Evolutionary conservation across 1,140 invertebrate genomes (phyloP), one percentile per base, ranked within the genome.

Genomic region (Argopecten irradians): DNA sequence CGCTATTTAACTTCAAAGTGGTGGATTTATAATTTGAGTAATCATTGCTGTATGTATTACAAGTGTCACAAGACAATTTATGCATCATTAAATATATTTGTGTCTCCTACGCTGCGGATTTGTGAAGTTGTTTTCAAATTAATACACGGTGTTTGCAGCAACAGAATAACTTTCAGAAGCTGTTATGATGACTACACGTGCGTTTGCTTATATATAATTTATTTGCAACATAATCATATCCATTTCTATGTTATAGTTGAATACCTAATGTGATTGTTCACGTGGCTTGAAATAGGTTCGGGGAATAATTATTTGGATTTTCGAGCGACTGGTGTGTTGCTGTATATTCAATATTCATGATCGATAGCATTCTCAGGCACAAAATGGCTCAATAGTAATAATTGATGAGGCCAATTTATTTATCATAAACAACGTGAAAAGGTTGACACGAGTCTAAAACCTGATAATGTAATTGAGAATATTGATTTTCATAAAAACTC

Each of bases 271-370:
- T 28, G 16, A 28, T 71, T 71, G 55, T 71, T 22, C 55, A 71
- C 55, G 55, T 71, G 55, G 55, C 55, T 71, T 71, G 55, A 71
- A 71, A 71, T 71, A 71, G 55, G 22, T 71, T 71, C 55, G 5
- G n/a, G 5, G 55, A 71, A 71, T 28, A 71, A 71, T 28, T 71
- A 71, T 71, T 71, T 71, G 43, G 55, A 71, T 71, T 28, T 71
- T 71, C 16, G 55, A 71, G 8, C 28, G n/a, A 28, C 22, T 71
- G 22, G 55, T 71, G 55, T 71, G 55, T n/a, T 28, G 55, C 22
- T n/a, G n/a, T 16, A 71, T 71, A 71, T 71, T 71, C 55, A 71
- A 71, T 71, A 71, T 71, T n/a, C 55, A 71, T 71, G 55, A 71
- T 71, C 55, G 55, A 71, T 71, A 28, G 55, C 55, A 71, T 71